Conservation (phyloP, 2,113 vertebrate species). For the Cricetomys ansorgei region DNA sequence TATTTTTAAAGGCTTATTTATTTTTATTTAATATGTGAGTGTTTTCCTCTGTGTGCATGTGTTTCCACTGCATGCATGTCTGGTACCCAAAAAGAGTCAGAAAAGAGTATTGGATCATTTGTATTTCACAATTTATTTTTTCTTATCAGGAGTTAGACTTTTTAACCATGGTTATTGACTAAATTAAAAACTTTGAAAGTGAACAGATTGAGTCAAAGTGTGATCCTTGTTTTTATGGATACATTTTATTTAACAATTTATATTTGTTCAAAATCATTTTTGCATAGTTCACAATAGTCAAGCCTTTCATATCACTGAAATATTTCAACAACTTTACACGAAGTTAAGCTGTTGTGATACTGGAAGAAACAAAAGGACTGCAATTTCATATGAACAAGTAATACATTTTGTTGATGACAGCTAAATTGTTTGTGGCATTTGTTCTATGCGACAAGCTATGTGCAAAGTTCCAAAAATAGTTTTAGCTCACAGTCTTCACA, state of each 20-base stretch:
- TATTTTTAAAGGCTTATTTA: neutral
- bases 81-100: neutral
- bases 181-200: neutral
- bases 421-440: neutral
- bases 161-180: neutral
- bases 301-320: neutral
- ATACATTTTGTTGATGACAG: neutral
- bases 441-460: neutral
- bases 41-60: neutral
- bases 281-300: neutral
- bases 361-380: neutral
- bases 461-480: neutral
- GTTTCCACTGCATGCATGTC: neutral
- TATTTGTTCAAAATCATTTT: neutral
- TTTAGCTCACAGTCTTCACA: neutral
- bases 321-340: neutral
- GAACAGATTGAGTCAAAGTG: neutral
- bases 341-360: neutral
- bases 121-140: neutral
- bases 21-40: neutral
- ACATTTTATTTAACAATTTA: neutral
- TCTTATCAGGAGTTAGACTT: neutral
- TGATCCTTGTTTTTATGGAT: neutral
- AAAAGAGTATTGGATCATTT: neutral
- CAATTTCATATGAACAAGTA: neutral